Evolutionary conservation across 2,113 vertebrate species (phyloP).

Genomic region (Periophthalmus modestus): DNA sequence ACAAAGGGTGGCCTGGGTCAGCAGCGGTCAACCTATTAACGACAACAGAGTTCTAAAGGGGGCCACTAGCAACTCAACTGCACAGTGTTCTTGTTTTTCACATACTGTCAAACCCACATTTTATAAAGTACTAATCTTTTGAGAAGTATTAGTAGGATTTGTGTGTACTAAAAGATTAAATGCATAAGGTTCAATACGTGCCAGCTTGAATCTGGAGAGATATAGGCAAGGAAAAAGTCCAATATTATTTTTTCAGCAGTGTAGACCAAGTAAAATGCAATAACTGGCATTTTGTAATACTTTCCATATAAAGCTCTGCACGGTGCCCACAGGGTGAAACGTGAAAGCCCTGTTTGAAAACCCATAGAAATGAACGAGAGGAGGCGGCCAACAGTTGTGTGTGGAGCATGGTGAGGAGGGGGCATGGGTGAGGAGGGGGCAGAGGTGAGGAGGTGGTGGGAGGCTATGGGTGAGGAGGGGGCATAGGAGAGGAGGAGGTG

Average conservation of each 20-base stretch:
- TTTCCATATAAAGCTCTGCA: not conserved
- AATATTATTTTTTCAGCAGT: not conserved
- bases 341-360: not conserved
- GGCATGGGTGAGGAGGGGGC: not conserved
- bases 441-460: not conserved
- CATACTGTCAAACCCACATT: not conserved
- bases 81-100: not conserved
- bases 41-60: constrained; percentile 13
- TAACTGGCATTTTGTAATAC: not conserved
- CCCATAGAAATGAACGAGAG: not conserved
- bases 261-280: not conserved
- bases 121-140: too few relatives aligned
- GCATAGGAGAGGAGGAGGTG: not conserved
- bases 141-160: too few relatives aligned
- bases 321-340: not conserved
- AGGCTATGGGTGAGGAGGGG: constrained; percentile 8
- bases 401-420: not conserved
- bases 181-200: too few relatives aligned
- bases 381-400: not conserved
- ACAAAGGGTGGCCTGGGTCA: constrained; percentile 27
- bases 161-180: too few relatives aligned
- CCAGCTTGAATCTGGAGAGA: not conserved
- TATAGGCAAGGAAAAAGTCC: not conserved
- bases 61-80: not conserved
- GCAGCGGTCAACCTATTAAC: constrained; percentile 19